Evolutionary conservation across 2,113 vertebrate genomes (phyloP).

Genomic region (Pitta sordida): DNA sequence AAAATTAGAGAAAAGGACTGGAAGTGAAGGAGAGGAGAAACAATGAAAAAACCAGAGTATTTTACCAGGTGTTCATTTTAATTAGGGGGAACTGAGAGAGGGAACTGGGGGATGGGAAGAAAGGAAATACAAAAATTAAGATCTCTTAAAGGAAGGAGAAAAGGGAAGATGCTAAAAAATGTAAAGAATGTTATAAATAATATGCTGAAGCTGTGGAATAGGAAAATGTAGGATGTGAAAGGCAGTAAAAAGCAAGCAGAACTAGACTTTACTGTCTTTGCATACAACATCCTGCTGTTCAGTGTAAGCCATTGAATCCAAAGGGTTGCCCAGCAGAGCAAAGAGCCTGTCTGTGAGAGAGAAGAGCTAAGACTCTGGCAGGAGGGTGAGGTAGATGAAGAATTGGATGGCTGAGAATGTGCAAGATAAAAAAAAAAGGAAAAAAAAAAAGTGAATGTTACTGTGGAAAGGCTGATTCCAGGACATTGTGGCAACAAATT

Average conservation of each 20-base stretch:
- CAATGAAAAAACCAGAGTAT: not conserved
- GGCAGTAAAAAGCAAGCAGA: not conserved
- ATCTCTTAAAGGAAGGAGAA: not conserved
- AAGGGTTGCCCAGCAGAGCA: not conserved
- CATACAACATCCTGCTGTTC: not conserved
- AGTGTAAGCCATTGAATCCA: not conserved
- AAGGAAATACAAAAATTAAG: not conserved
- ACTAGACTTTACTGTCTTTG: not conserved
- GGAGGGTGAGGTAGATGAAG: not conserved
- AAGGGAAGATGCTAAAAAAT: not conserved
- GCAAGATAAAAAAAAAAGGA: not conserved
- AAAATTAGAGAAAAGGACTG: not conserved
- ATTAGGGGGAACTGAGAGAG: not conserved
- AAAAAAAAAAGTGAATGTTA: not conserved
- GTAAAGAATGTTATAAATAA: not conserved
- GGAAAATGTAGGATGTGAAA: not conserved
- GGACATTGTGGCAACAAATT: not conserved
- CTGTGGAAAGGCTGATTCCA: not conserved
- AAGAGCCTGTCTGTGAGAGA: not conserved
- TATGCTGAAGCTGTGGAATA: not conserved
- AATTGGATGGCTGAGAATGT: not conserved
- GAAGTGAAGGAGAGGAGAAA: not conserved
- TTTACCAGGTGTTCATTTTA: not conserved
- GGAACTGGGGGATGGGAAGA: not conserved
- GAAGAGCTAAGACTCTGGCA: not conserved